Base-by-base conservation (phyloP, 2,113 vertebrate species). In the Caracal caracal region DNA sequence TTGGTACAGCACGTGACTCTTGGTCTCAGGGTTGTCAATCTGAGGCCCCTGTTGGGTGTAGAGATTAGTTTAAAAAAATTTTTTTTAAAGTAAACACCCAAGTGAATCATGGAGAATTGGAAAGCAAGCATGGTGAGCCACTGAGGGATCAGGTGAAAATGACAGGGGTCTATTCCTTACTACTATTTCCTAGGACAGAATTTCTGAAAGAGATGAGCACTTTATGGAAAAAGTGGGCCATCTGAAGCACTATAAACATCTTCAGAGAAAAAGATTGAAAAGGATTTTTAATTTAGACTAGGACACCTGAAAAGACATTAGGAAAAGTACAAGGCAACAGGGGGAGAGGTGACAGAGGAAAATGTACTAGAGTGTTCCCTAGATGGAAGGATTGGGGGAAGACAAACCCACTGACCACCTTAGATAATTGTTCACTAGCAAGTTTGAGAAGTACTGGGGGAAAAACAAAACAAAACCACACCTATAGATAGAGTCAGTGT, bases 211-310 rank as follows among this genome's bases (percentile, higher is more conserved):
- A 79, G 49, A 59, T 4, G 19, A 92, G 47, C 19, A 12, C 56
- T 88, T 95, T 9, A 6, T 40, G 11, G 56, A 59, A 63, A 85
- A 75, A n/a, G 30, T 3, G 15, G 49, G 28, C 19, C 71, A 92
- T 65, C 51, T 30, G 28, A 71, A 49, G 85, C 88, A 84, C 47
- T 13, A 12, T 71, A 37, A 71, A 93, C 83, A 80, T 84, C 37
- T 59, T 84, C 19, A 79, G 24, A 93, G n/a, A 37, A 26, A 53
- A 71, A 68, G 59, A 87, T 0, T 86, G 49, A 92, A 61, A 24
- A 5, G 59, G 35, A 53, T n/a, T 53, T 94, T 93, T 68, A 53
- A 90, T 92, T 76, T 53, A 47, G 87, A 95, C 8, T 63, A 90
- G 11, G 65, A 37, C 70, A 75, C 40, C 17, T 40, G 20, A 37